phyloP scores from a whole-genome alignment of 2,797 vertebrate genomes.

The Cossypha niveicapilla region DNA sequence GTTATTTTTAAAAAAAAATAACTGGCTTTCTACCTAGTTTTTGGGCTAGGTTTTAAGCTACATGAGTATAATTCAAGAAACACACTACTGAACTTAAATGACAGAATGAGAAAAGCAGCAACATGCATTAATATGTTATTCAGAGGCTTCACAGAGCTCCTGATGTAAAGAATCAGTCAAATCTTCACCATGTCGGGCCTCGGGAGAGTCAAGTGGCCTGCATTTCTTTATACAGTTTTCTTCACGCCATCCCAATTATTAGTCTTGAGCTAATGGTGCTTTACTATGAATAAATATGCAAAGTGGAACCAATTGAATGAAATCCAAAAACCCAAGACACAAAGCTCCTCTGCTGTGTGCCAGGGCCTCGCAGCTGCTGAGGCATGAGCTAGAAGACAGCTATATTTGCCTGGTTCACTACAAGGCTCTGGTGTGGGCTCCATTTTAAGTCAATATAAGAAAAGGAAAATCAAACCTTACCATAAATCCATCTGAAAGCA shows the following conservation, averaged over 20 bases:
- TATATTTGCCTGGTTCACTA: neutral
- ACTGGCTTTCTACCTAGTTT: neutral
- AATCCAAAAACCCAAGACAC: neutral
- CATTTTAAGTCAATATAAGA: neutral
- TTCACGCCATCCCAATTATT: neutral
- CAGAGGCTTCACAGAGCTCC: neutral
- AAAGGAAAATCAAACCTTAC: neutral
- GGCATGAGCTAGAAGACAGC: neutral
- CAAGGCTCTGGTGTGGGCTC: neutral
- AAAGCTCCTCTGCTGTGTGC: conserved; percentile 22
- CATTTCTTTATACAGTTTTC: neutral
- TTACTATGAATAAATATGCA: conserved; percentile 23
- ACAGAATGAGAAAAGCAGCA: neutral
- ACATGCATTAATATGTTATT: neutral
- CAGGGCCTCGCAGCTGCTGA: neutral
- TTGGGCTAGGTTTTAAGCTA: neutral
- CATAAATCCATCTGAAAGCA: neutral
- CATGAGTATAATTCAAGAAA: neutral
- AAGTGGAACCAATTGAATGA: neutral
- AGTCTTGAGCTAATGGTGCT: neutral
- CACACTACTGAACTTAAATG: neutral
- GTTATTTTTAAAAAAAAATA: neutral
- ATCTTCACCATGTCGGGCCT: neutral
- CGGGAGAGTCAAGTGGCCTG: neutral
- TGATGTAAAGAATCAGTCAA: neutral